Evolutionary conservation across 2,113 vertebrate genomes (phyloP), one percentile per base, ranked within the genome.

Genomic region (Erpornis zantholeuca): DNA sequence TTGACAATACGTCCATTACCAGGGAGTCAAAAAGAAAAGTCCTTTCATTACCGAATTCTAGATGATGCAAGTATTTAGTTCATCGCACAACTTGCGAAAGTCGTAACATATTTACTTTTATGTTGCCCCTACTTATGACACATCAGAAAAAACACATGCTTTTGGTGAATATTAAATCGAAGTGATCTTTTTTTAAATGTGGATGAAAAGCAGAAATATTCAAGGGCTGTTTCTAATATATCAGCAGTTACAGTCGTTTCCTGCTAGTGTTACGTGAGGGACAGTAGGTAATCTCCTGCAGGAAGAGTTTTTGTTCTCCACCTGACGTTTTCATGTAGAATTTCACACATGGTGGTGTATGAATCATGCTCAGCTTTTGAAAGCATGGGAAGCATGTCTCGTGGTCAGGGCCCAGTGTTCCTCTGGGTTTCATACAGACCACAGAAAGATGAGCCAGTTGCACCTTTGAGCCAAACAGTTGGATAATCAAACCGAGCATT

Each of bases 181-280:
- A 86, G 29, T 44, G 38, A 42, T 28, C 65, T 73, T 86, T 35
- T 53, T 50, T 83, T 78, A 84, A 87, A 82, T 73, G 70, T 8
- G 35, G 52, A 79, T 38, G 22, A 71, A 86, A 86, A 88, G 21
- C 47, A 75, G 70, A 92, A 66, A 59, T 36, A 49, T 60, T 78
- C 49, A 60, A 63, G 63, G 76, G 35, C 38, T 86, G 47, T 70
- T 83, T 84, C 90, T 68, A 35, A 71, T 71, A 22, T 2, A 45
- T 6, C 15, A 10, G 27, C 69, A 87, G 61, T 59, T 38, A 31
- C 17, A 47, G 52, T 40, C 0, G 0, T 72, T 90, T 75, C 59
- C 23, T 40, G 19, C 35, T 78, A 0, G 49, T 69, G 38, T 72
- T 38, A 66, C 0, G 0, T 36, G 72, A 78, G 29, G 24, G 33